Conservation (phyloP, 2,797 vertebrate genomes). For the Ammospiza maritima region DNA sequence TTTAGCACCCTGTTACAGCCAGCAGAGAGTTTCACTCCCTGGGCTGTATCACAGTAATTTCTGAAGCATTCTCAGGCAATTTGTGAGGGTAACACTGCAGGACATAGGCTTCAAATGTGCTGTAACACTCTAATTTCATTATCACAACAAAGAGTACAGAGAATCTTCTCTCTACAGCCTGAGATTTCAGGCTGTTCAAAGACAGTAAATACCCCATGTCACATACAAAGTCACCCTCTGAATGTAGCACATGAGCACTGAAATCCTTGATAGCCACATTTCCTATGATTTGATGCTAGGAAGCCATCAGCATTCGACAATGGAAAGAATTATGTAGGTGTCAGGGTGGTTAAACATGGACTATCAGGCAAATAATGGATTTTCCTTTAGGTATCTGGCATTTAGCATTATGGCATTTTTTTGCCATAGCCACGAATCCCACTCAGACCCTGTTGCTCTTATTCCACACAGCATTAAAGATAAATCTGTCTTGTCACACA, state of each 20-base stretch:
- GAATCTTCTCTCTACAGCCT: neutral
- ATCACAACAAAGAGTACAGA: neutral
- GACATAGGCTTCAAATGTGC: neutral
- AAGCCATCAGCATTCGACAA: fast-evolving
- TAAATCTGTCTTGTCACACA: neutral
- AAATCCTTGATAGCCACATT: neutral
- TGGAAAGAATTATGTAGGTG: neutral
- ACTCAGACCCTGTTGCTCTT: neutral
- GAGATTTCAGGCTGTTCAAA: neutral
- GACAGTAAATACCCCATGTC: neutral
- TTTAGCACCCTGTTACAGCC: neutral
- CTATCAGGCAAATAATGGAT: neutral
- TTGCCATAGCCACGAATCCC: neutral
- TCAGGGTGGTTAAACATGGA: neutral
- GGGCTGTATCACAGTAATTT: neutral
- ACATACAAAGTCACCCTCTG: neutral
- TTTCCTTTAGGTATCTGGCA: neutral
- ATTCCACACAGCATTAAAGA: neutral
- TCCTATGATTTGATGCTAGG: neutral
- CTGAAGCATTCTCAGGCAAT: neutral
- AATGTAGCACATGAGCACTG: neutral
- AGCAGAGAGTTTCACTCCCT: neutral
- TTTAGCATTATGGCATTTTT: neutral
- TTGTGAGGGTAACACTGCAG: neutral
- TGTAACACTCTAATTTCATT: neutral